Conservation (phyloP, 1,140 invertebrate species). For the Papilio machaon region DNA sequence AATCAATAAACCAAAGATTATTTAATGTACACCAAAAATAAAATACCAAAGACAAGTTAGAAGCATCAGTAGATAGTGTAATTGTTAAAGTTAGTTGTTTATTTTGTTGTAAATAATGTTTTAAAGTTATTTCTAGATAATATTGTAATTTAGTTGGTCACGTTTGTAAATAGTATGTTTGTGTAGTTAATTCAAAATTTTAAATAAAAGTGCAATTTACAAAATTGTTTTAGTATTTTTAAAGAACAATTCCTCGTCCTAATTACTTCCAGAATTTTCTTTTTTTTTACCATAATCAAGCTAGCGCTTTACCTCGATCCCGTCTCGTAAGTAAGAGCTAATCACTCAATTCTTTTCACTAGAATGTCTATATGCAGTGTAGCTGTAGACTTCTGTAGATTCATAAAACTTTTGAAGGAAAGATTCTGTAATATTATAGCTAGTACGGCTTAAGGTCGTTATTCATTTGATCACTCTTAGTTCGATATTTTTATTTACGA, state of each 20-base stretch:
- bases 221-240: conserved; percentile 48
- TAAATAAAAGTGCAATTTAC: conserved; percentile 71
- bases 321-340: no score
- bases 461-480: no score
- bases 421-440: no score
- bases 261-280: no score
- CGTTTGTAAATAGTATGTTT: conserved; percentile 75
- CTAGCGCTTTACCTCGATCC: no score
- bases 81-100: conserved; percentile 64
- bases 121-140: conserved; percentile 53
- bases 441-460: no score
- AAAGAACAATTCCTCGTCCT: not conserved
- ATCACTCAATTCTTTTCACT: no score
- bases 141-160: conserved; percentile 63
- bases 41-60: conserved; percentile 39
- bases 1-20: conserved; percentile 55
- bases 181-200: conserved; percentile 58
- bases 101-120: conserved; percentile 71
- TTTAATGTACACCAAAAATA: conserved; percentile 54
- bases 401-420: no score
- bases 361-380: no score
- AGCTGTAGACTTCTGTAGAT: no score
- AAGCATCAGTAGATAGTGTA: conserved; percentile 52
- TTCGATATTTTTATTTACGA: no score
- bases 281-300: no score